Conservation (phyloP, 2,113 vertebrate species). For the Python bivittatus region DNA sequence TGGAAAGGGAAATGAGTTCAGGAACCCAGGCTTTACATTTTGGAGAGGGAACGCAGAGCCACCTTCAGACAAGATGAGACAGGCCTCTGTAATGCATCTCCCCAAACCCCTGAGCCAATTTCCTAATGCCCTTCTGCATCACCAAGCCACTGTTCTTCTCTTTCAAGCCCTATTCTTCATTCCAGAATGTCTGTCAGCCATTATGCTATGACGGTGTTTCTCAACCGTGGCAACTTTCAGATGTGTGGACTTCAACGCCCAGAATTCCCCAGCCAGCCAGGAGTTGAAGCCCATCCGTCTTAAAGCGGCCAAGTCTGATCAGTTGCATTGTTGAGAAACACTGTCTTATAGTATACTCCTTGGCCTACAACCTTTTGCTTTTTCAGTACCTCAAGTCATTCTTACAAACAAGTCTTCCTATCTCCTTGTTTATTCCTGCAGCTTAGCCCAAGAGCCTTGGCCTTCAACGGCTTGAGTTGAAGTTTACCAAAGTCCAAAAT, state of each 20-base stretch:
- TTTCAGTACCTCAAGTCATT: neutral
- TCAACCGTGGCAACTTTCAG: too few species aligned
- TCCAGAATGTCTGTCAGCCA: neutral
- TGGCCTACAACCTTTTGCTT: neutral
- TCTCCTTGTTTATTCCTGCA: neutral
- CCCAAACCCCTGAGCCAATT: neutral
- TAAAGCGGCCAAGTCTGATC: too few species aligned
- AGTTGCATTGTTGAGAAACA: too few species aligned
- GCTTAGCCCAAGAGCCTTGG: neutral
- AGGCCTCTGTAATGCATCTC: neutral
- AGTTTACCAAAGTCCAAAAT: too few species aligned
- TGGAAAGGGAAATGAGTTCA: neutral
- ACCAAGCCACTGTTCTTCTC: neutral
- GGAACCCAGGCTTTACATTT: neutral
- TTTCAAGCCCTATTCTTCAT: neutral
- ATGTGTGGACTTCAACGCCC: too few species aligned
- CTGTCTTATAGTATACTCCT: neutral
- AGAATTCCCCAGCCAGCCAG: too few species aligned
- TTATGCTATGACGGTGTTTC: too few species aligned
- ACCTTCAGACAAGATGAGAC: neutral
- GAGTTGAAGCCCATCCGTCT: too few species aligned
- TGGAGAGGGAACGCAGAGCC: neutral
- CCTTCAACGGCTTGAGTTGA: neutral
- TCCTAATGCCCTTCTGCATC: neutral
- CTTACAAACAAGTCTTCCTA: neutral